Percentiles rank a stretch among this genome's conserved stretches.
These are phyloP conservation scores for Argyrosomus japonicus DNA, from an alignment of 2,113 vertebrate species.

Conservation along the genomic window DNA sequence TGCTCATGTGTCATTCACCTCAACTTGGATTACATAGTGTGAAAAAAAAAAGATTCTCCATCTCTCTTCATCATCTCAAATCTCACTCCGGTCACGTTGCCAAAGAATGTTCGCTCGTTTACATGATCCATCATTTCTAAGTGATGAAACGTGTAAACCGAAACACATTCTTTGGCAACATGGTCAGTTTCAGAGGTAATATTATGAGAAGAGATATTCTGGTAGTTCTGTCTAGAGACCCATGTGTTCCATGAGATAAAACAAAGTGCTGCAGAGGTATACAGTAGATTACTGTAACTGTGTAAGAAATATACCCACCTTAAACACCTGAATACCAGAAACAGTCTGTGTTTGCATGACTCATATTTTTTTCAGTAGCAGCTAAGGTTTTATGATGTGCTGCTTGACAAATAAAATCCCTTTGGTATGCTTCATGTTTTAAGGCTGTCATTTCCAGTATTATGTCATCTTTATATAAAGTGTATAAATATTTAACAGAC, in stretches of 20 bases:
- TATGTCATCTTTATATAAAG: constrained; percentile 27
- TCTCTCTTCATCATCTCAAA: constrained; percentile 41
- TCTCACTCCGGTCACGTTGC: constrained; percentile 17
- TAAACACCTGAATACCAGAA: constrained; percentile 4
- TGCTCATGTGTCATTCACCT: constrained; percentile 23
- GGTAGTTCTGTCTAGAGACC: background rate
- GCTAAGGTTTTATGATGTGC: constrained; percentile 17
- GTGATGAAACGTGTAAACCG: constrained; percentile 61
- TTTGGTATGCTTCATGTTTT: constrained; percentile 22
- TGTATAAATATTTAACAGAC: constrained; percentile 44
- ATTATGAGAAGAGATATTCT: constrained; percentile 32
- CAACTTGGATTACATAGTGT: background rate
- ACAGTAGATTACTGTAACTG: background rate
- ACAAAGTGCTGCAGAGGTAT: constrained; percentile 13
- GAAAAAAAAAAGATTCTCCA: background rate
- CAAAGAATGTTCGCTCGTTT: constrained; percentile 48
- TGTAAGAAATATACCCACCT: background rate
- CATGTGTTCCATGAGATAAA: constrained; percentile 14
- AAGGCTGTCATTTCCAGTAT: constrained; percentile 21
- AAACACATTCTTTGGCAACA: constrained; percentile 61
- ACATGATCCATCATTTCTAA: constrained; percentile 51
- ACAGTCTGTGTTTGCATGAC: background rate
- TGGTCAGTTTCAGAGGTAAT: constrained; percentile 19
- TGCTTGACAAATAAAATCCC: constrained; percentile 54
- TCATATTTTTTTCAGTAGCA: constrained; percentile 14